Evolutionary conservation across 2,113 vertebrate genomes (phyloP).

Genomic region (Macroglossus sobrinus): DNA sequence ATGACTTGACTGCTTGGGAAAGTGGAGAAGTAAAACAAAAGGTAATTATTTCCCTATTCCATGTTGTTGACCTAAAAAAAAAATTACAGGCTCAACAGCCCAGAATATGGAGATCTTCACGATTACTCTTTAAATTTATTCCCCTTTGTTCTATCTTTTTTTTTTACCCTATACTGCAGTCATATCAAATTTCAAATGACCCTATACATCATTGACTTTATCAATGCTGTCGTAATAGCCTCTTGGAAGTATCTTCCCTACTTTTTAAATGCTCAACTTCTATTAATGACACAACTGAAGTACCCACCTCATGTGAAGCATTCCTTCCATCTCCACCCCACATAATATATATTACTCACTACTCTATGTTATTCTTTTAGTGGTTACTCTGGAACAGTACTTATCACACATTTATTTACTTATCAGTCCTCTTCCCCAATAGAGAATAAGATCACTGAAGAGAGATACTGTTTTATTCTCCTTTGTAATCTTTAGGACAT

Average conservation of each 20-base stretch:
- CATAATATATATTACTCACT: not conserved
- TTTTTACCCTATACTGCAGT: not conserved
- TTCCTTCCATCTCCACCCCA: not conserved
- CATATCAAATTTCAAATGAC: not conserved
- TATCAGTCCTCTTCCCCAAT: not conserved
- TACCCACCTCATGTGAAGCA: not conserved
- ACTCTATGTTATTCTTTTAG: not conserved
- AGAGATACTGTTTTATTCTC: not conserved
- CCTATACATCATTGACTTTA: not conserved
- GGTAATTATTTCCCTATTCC: not conserved
- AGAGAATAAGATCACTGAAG: not conserved
- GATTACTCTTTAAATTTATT: not conserved
- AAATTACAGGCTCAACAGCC: not conserved
- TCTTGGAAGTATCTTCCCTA: not conserved
- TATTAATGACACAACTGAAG: not conserved
- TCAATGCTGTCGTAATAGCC: not conserved
- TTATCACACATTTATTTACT: not conserved
- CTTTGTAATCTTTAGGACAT: not conserved
- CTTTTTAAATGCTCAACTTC: not conserved
- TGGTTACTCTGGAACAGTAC: not conserved
- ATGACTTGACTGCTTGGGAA: not conserved
- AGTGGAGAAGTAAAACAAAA: not conserved
- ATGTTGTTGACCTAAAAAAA: not conserved
- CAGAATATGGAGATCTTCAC: not conserved
- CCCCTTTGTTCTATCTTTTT: not conserved